Evolutionary conservation across 2,888 invertebrate species (phyloP).

Genomic region (Taenaris catops): DNA sequence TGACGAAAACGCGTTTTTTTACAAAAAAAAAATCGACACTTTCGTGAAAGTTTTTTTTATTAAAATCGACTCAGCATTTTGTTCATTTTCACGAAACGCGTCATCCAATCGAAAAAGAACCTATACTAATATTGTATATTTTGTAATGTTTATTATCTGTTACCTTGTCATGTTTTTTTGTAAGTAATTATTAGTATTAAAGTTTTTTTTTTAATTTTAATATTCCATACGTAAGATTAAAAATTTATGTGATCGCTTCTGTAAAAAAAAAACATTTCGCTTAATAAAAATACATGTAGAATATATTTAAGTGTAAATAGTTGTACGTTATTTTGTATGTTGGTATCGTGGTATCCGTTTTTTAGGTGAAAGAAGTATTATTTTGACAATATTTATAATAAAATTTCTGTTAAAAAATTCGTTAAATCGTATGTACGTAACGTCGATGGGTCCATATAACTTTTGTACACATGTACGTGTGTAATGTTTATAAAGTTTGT

Average conservation of each 20-base stretch:
- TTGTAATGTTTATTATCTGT: conserved; percentile 8
- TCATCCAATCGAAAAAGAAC: conserved; percentile 5
- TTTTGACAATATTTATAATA: conserved; percentile 16
- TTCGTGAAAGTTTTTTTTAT: conserved; percentile 6
- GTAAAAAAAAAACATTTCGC: conserved; percentile 20
- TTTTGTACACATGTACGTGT: not conserved
- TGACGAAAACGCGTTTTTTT: conserved; percentile 10
- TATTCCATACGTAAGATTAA: conserved; percentile 49
- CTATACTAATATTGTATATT: conserved; percentile 10
- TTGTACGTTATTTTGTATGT: conserved; percentile 9
- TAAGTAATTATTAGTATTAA: conserved; percentile 27
- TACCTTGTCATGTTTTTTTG: conserved; percentile 28
- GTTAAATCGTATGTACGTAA: conserved; percentile 1
- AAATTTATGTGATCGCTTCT: conserved; percentile 22
- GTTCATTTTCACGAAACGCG: no score
- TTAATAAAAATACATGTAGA: not conserved
- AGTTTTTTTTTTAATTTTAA: conserved; percentile 20
- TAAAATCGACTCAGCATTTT: conserved; percentile 13
- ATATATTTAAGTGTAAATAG: conserved; percentile 18
- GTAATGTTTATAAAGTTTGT: no score
- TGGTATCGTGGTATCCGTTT: conserved; percentile 6
- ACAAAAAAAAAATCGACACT: not conserved
- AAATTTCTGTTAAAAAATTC: conserved; percentile 2
- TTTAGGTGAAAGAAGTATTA: conserved; percentile 14
- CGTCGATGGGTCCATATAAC: not conserved